These are phyloP conservation scores for Adineta ricciae DNA, from an alignment of 2,888 invertebrate species.

Conservation along the genomic window DNA sequence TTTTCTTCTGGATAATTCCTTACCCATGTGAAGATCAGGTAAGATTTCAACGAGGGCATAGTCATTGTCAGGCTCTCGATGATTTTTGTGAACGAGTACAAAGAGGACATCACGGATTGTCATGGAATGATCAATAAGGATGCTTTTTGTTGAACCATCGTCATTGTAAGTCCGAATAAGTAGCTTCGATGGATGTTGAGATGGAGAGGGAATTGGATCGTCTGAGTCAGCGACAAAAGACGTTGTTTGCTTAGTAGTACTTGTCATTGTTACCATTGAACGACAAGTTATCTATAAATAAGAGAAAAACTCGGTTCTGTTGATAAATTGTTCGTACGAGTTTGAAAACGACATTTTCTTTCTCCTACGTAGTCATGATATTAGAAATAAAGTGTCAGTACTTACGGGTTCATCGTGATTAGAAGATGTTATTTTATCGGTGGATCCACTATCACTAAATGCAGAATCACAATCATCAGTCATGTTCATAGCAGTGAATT, in stretches of 20 bases:
- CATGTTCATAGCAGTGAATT: background rate
- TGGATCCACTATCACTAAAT: slow-evolving; percentile 10
- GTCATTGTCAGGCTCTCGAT: slow-evolving; percentile 70
- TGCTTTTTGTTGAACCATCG: slow-evolving; percentile 87
- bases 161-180: slow-evolving; percentile 44
- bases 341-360: too few relatives aligned
- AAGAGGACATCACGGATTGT: slow-evolving; percentile 56
- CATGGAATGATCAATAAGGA: slow-evolving; percentile 93
- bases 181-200: slow-evolving; percentile 5
- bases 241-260: background rate
- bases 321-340: too few relatives aligned
- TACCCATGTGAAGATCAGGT: slow-evolving; percentile 92
- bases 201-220: background rate
- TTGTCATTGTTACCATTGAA: background rate
- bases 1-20: slow-evolving; percentile 41
- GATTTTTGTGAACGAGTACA: slow-evolving; percentile 73
- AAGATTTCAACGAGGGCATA: slow-evolving; percentile 93
- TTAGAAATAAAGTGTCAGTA: background rate
- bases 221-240: background rate
- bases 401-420: slow-evolving; percentile 1
- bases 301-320: background rate
- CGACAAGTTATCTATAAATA: background rate
- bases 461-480: slow-evolving; percentile 16
- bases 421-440: background rate
- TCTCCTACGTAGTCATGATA: too few relatives aligned